phyloP scores from a whole-genome alignment of 2,888 invertebrate genomes.

The Hetaerina titia region DNA sequence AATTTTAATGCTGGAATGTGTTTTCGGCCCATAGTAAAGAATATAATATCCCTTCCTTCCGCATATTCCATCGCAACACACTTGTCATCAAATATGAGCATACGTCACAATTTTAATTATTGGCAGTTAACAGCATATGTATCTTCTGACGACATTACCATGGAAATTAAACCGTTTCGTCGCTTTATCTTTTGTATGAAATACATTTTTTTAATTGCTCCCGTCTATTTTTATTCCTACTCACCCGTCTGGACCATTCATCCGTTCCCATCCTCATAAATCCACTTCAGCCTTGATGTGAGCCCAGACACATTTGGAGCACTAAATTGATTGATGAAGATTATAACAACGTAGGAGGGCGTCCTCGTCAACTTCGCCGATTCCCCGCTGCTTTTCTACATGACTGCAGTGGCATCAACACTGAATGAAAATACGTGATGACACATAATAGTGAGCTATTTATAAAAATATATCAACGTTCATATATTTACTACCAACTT shows the following conservation, averaged over 20 bases:
- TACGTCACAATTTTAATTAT: too few species aligned
- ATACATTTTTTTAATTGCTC: not conserved
- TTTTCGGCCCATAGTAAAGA: too few species aligned
- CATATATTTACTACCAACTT: too few species aligned
- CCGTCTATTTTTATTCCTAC: not conserved
- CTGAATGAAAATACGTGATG: not conserved
- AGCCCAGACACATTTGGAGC: conserved; percentile 17
- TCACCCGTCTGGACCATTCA: not conserved
- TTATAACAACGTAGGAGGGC: not conserved
- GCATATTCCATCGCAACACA: too few species aligned
- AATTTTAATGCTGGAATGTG: too few species aligned
- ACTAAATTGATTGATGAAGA: conserved; percentile 17
- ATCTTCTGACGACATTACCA: not conserved
- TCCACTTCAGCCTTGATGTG: conserved; percentile 1
- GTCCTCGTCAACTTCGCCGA: not conserved
- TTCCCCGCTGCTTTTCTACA: not conserved
- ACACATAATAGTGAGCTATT: not conserved
- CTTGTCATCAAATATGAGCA: too few species aligned
- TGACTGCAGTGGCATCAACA: not conserved
- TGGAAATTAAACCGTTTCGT: not conserved
- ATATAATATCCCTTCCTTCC: too few species aligned
- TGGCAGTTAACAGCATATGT: not conserved
- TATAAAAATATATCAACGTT: not conserved
- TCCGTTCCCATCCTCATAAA: not conserved
- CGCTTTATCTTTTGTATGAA: not conserved